Evolutionary conservation across 2,113 vertebrate genomes (phyloP).

Genomic region (Anhinga rufa): DNA sequence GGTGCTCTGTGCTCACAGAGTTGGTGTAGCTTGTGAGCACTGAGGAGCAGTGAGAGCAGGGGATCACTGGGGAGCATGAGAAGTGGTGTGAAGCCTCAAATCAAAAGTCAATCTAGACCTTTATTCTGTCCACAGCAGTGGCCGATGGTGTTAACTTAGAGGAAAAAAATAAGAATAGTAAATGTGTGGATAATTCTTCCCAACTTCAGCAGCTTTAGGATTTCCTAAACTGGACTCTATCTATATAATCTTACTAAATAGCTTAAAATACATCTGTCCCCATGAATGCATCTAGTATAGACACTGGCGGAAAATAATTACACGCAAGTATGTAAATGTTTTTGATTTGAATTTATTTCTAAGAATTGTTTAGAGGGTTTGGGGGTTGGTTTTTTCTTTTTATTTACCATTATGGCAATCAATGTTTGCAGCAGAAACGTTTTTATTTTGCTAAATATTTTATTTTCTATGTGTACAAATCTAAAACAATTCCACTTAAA

Average conservation of each 20-base stretch:
- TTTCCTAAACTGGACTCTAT: not conserved
- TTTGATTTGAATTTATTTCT: not conserved
- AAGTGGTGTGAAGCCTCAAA: not conserved
- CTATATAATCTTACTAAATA: not conserved
- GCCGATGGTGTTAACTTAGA: not conserved
- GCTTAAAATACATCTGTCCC: not conserved
- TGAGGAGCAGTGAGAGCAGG: not conserved
- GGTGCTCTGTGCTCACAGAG: not conserved
- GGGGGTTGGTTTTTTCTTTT: not conserved
- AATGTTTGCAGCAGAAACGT: not conserved
- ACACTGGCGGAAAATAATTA: not conserved
- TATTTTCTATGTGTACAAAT: not conserved
- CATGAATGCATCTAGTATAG: not conserved
- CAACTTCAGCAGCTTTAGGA: not conserved
- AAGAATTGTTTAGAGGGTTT: not conserved
- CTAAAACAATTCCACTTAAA: not conserved
- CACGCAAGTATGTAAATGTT: not conserved
- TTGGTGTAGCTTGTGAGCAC: not conserved
- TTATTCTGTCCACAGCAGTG: not conserved
- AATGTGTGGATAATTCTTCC: not conserved
- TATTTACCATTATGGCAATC: not conserved
- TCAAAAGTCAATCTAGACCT: not conserved
- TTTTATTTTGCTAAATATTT: not conserved
- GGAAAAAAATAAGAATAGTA: not conserved
- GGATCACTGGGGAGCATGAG: not conserved